Conservation (phyloP, 1,140 invertebrate genomes). For the Hypsibius dujardini region DNA sequence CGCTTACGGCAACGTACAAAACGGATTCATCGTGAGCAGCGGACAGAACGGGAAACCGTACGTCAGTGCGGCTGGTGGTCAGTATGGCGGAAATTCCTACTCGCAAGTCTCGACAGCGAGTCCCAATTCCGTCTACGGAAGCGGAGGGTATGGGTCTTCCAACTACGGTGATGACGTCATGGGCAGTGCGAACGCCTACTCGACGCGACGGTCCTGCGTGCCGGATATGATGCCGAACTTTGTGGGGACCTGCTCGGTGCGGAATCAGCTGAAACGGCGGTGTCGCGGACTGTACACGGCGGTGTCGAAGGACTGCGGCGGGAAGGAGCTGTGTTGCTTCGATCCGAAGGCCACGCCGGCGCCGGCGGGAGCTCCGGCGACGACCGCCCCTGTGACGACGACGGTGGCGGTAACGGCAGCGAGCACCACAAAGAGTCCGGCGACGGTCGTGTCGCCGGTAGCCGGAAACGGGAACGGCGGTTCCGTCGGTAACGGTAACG, state of each 20-base stretch:
- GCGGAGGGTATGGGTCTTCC: background rate
- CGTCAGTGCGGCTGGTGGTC: no score
- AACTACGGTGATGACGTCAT: background rate
- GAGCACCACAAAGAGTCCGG: background rate
- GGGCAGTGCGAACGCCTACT: no score
- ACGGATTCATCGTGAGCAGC: background rate
- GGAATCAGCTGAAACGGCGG: no score
- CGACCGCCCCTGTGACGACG: background rate
- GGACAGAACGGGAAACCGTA: background rate
- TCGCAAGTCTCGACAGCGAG: no score
- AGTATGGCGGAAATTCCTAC: no score
- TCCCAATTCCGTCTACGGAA: background rate
- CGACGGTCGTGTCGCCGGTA: no score
- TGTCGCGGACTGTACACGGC: background rate
- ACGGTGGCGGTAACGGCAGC: background rate
- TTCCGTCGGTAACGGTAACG: background rate
- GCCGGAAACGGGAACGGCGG: constrained; percentile 1
- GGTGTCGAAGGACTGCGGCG: background rate
- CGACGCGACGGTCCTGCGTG: background rate
- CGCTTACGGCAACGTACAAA: constrained; percentile 5
- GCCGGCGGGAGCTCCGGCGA: background rate
- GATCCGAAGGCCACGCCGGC: background rate
- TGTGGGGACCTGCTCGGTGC: background rate
- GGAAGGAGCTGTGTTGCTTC: background rate
- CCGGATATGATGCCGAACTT: background rate